Evolutionary conservation across 2,113 vertebrate species (phyloP).

Genomic region (Calidris pugnax): DNA sequence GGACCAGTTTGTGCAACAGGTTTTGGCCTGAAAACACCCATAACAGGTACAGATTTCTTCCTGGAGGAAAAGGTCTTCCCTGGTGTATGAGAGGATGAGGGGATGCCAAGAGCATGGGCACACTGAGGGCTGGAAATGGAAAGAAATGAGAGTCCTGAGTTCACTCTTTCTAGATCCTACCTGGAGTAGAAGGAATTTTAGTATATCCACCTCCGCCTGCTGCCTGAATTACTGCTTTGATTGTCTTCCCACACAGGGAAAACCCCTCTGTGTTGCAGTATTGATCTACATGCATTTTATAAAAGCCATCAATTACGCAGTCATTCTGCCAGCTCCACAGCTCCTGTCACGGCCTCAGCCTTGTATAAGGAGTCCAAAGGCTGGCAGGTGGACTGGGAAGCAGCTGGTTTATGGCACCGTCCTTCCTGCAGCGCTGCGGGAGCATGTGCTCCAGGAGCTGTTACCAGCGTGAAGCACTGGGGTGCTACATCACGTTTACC

Average conservation of each 20-base stretch:
- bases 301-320: neutral
- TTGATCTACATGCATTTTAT: neutral
- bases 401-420: neutral
- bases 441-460: neutral
- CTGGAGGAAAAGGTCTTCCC: neutral
- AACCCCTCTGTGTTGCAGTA: neutral
- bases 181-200: neutral
- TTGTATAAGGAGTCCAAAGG: neutral
- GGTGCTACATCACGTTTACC: fast-evolving
- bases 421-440: neutral
- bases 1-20: neutral
- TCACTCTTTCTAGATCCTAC: neutral
- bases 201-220: neutral
- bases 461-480: neutral
- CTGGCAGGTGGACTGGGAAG: neutral
- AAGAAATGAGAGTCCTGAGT: neutral
- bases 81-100: neutral
- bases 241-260: neutral
- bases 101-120: neutral
- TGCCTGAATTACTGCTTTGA: neutral
- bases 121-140: neutral
- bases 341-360: neutral
- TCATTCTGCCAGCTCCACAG: neutral
- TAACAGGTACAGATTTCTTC: neutral
- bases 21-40: neutral